Evolutionary conservation across 2,797 vertebrate genomes (phyloP).

Genomic region (Sciurus vulgaris): DNA sequence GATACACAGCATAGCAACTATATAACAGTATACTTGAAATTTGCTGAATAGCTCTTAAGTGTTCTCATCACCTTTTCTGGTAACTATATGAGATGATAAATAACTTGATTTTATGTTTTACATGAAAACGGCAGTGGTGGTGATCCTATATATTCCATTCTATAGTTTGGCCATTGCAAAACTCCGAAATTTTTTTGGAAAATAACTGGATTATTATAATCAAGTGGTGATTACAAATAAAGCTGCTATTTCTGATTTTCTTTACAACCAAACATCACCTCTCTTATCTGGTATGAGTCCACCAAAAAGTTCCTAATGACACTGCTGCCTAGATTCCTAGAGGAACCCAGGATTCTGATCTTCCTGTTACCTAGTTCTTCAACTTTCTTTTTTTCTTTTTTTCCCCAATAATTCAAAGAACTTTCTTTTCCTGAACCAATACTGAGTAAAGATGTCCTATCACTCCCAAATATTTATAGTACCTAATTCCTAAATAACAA

Average conservation of each 20-base stretch:
- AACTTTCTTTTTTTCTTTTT: neutral
- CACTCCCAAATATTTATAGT: slow-evolving; percentile 4
- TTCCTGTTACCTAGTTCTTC: neutral
- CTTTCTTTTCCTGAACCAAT: slow-evolving; percentile 20
- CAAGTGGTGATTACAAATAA: neutral
- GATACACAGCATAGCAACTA: neutral
- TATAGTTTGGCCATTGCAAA: neutral
- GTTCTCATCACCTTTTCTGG: neutral
- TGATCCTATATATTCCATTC: neutral
- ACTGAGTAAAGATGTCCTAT: neutral
- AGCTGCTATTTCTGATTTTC: neutral
- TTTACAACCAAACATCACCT: neutral
- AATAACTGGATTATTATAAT: slow-evolving; percentile 22
- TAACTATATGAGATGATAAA: neutral
- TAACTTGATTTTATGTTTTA: neutral
- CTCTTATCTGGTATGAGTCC: neutral
- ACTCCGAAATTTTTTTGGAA: neutral
- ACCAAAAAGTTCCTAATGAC: neutral
- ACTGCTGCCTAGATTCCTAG: neutral
- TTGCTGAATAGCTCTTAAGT: neutral
- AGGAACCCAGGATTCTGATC: neutral
- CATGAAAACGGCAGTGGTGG: neutral
- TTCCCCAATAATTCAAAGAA: neutral
- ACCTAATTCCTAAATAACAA: slow-evolving; percentile 31
- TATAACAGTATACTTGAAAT: neutral